A percentile compares a stretch with the other conserved stretches of the same genome.
phyloP scores from a whole-genome alignment of 1,140 invertebrate genomes.

The Saccostrea echinata region DNA sequence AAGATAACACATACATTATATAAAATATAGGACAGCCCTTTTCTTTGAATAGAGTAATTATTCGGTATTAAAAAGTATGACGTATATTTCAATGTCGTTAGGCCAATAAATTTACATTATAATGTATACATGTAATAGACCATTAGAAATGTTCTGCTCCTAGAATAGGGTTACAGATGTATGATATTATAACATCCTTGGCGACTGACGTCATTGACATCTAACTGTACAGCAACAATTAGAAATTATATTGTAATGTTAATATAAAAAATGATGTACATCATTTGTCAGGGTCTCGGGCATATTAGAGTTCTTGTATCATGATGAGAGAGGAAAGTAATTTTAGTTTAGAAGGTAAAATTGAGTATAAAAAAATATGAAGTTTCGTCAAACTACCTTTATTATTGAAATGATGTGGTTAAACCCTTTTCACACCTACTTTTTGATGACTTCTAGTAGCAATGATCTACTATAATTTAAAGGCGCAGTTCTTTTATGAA shows the following conservation, averaged over 20 bases:
- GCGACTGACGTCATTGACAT: not conserved
- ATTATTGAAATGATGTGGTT: slow-evolving; percentile 13
- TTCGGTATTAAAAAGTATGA: too few relatives aligned
- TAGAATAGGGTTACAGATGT: slow-evolving; percentile 3
- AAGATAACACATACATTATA: not conserved
- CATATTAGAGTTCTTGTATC: not conserved
- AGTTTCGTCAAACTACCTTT: not conserved
- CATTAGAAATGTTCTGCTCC: too few relatives aligned
- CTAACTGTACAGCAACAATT: not conserved
- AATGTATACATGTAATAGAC: too few relatives aligned
- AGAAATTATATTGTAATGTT: not conserved
- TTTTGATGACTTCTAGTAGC: not conserved
- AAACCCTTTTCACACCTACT: not conserved
- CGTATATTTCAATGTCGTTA: too few relatives aligned
- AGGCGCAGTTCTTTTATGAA: too few relatives aligned
- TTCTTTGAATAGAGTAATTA: too few relatives aligned
- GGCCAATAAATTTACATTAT: too few relatives aligned
- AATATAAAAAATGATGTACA: not conserved
- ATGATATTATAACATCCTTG: slow-evolving; percentile 14
- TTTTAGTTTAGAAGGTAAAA: not conserved
- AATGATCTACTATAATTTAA: too few relatives aligned
- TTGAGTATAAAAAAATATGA: not conserved
- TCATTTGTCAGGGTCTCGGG: not conserved
- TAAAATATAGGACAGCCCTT: not conserved
- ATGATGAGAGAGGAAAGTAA: not conserved